Conservation (phyloP, 2,113 vertebrate genomes). For the Peromyscus polionotus region DNA sequence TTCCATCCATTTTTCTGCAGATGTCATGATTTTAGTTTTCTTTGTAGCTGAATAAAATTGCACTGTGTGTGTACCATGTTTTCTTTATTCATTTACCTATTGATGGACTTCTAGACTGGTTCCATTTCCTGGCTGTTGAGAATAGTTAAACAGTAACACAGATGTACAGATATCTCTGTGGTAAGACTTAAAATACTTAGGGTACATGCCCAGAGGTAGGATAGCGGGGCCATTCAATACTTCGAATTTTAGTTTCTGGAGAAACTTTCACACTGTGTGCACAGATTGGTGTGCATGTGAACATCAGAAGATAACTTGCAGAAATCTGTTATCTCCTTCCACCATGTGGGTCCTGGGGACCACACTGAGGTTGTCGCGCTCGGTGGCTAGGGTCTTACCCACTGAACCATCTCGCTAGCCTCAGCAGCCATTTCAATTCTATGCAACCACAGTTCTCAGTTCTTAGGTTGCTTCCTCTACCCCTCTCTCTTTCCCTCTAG, state of each 20-base stretch:
- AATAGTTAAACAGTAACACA: too few species aligned
- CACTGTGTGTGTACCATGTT: not conserved
- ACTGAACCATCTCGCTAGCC: not conserved
- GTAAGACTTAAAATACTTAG: not conserved
- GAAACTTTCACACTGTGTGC: too few species aligned
- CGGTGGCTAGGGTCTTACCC: not conserved
- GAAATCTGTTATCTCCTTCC: too few species aligned
- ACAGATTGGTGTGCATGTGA: too few species aligned
- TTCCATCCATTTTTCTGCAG: not conserved
- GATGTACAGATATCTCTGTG: not conserved
- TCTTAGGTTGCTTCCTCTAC: not conserved
- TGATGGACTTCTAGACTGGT: not conserved
- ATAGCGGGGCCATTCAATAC: too few species aligned
- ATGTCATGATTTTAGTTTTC: not conserved
- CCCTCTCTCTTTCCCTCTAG: not conserved
- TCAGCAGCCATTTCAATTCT: not conserved
- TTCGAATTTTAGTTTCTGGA: not conserved
- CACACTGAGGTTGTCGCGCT: not conserved
- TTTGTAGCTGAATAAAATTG: not conserved
- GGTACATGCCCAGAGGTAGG: not conserved
- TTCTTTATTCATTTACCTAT: not conserved
- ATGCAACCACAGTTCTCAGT: not conserved
- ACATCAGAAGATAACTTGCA: too few species aligned
- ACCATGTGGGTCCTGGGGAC: not conserved
- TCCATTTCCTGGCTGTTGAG: not conserved